These are phyloP conservation scores for Brachionus manjavacas DNA, from an alignment of 1,140 invertebrate species.

Conservation along the genomic window DNA sequence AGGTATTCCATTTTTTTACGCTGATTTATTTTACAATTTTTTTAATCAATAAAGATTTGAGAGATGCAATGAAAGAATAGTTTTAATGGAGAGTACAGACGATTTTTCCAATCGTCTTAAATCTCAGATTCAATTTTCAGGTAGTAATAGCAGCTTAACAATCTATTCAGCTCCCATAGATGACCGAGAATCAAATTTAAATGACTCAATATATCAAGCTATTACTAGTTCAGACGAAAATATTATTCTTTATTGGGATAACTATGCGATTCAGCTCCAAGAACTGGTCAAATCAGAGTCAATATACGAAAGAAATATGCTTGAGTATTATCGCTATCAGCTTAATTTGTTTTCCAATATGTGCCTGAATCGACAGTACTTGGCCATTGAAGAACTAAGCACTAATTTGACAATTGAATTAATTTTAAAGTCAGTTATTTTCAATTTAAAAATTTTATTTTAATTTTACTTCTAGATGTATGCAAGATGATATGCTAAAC, in stretches of 20 bases:
- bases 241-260: constrained; percentile 39
- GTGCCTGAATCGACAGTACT: constrained; percentile 95
- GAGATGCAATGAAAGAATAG: constrained; percentile 20
- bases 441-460: neutral
- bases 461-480: constrained; percentile 70
- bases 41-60: neutral
- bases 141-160: neutral
- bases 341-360: constrained; percentile 97
- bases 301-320: constrained; percentile 38
- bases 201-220: neutral
- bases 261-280: constrained; percentile 18
- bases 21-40: neutral
- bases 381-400: constrained; percentile 88
- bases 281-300: constrained; percentile 35
- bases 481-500: constrained; percentile 88
- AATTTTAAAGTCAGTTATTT: constrained; percentile 60
- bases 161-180: neutral
- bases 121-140: neutral
- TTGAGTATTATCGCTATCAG: constrained; percentile 69
- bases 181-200: neutral
- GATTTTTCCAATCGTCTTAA: constrained; percentile 21
- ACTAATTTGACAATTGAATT: constrained; percentile 86
- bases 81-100: constrained; percentile 12
- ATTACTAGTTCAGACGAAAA: neutral
- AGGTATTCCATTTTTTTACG: neutral